Conservation (phyloP, 2,888 invertebrate species). For the Volucella inflata region DNA sequence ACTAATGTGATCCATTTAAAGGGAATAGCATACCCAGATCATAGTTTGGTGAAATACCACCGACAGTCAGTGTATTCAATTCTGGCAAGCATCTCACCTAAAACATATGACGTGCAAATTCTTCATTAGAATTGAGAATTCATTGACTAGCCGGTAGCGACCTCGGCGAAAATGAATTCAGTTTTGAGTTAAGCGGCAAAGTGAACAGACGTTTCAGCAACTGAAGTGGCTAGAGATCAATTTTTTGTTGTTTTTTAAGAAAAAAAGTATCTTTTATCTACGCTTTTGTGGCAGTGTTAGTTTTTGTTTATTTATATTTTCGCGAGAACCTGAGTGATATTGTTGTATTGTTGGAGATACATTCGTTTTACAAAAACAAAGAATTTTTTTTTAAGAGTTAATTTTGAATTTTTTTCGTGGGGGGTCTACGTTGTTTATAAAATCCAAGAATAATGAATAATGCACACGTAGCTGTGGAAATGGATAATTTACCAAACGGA, state of each 20-base stretch:
- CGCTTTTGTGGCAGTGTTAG: slow-evolving; percentile 9
- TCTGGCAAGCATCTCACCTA: neutral
- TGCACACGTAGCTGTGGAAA: slow-evolving; percentile 43
- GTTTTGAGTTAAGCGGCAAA: slow-evolving; percentile 55
- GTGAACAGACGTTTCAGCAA: slow-evolving; percentile 27
- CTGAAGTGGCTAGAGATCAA: neutral
- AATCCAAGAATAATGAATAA: slow-evolving; percentile 37
- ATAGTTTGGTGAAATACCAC: neutral
- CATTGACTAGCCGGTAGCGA: neutral
- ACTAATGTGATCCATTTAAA: slow-evolving; percentile 6
- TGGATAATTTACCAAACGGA: slow-evolving; percentile 46
- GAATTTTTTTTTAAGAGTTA: neutral
- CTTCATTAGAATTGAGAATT: neutral
- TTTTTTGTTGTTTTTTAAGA: neutral
- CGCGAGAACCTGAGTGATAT: neutral
- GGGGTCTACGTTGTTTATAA: neutral
- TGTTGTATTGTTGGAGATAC: neutral
- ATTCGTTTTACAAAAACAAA: too few relatives aligned
- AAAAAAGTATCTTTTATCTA: slow-evolving; percentile 21
- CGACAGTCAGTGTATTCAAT: neutral
- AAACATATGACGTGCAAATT: too few relatives aligned
- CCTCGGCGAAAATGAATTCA: slow-evolving; percentile 41
- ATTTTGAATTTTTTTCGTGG: slow-evolving; percentile 10
- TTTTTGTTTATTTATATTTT: slow-evolving; percentile 11
- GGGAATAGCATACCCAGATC: slow-evolving; percentile 7